These are phyloP conservation scores for Tigriopus californicus DNA, from an alignment of 2,888 invertebrate genomes.

Conservation along the genomic window DNA sequence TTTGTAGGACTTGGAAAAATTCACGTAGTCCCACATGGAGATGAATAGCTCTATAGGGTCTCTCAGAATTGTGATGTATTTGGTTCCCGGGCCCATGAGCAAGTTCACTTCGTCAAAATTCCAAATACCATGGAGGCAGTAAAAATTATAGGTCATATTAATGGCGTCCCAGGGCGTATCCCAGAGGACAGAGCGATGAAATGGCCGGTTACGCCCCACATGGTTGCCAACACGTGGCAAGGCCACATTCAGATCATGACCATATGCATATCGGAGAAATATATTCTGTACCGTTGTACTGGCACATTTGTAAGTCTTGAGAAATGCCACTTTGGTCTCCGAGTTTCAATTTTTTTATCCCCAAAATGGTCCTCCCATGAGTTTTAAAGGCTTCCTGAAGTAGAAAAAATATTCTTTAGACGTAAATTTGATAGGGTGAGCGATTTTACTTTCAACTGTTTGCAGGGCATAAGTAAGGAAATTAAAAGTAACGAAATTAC, in stretches of 20 bases:
- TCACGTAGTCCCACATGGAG: slow-evolving; percentile 22
- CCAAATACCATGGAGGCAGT: slow-evolving; percentile 22
- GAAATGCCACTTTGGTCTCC: slow-evolving; percentile 22
- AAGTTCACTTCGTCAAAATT: slow-evolving; percentile 19
- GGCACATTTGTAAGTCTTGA: slow-evolving; percentile 25
- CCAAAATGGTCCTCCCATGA: neutral
- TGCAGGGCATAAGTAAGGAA: too few relatives aligned
- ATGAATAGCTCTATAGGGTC: slow-evolving; percentile 23
- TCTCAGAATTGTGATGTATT: slow-evolving; percentile 22
- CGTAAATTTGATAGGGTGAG: too few relatives aligned
- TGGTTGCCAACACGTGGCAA: slow-evolving; percentile 22
- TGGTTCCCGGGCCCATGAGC: slow-evolving; percentile 21
- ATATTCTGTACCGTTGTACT: slow-evolving; percentile 24
- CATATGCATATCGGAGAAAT: slow-evolving; percentile 22
- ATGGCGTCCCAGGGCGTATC: slow-evolving; percentile 17
- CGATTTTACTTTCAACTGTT: too few relatives aligned
- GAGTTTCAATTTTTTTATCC: slow-evolving; percentile 18
- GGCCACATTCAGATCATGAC: slow-evolving; percentile 22
- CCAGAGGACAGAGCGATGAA: slow-evolving; percentile 11
- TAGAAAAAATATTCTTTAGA: too few relatives aligned
- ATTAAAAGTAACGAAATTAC: too few relatives aligned
- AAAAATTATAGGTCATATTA: slow-evolving; percentile 20
- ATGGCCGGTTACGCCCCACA: slow-evolving; percentile 21
- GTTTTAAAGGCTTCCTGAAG: too few relatives aligned
- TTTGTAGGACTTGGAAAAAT: slow-evolving; percentile 20